A percentile compares a stretch with the other conserved stretches of the same genome.
These are phyloP conservation scores for Delia radicum DNA, from an alignment of 1,140 invertebrate species.

Conservation along the genomic window DNA sequence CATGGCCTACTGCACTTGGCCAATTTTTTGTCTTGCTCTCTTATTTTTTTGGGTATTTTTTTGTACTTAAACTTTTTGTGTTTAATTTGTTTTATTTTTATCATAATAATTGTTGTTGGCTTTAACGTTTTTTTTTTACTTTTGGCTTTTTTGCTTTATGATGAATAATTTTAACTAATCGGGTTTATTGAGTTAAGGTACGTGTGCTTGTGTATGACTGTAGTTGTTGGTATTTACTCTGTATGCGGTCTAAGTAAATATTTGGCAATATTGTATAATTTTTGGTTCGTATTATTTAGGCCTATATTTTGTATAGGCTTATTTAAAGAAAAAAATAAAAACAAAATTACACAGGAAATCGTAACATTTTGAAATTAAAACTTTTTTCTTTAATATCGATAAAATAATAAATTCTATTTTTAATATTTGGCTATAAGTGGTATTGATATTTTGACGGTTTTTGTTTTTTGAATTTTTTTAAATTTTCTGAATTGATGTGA, in stretches of 20 bases:
- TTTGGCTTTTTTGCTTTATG: not conserved
- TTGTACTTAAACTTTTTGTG: not conserved
- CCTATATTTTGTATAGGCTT: too few relatives aligned
- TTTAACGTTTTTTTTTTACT: not conserved
- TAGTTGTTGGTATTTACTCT: too few relatives aligned
- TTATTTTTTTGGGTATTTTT: not conserved
- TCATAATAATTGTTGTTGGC: not conserved
- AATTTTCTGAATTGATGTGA: too few relatives aligned
- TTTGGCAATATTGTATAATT: not conserved
- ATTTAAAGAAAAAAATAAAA: too few relatives aligned
- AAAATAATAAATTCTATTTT: too few relatives aligned
- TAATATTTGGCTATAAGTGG: too few relatives aligned
- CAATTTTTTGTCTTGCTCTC: slow-evolving; percentile 48
- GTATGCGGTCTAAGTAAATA: not conserved
- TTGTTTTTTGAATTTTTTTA: too few relatives aligned
- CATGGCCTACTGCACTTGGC: slow-evolving; percentile 55
- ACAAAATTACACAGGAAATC: too few relatives aligned
- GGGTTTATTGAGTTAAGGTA: not conserved
- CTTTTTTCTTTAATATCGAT: too few relatives aligned
- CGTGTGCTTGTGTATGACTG: not conserved
- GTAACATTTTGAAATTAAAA: too few relatives aligned
- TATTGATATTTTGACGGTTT: too few relatives aligned
- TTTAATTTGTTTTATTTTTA: not conserved
- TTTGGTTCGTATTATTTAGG: not conserved
- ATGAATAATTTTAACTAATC: not conserved